These are phyloP conservation scores for Volucella bombylans DNA, from an alignment of 2,888 invertebrate species.

Conservation along the genomic window DNA sequence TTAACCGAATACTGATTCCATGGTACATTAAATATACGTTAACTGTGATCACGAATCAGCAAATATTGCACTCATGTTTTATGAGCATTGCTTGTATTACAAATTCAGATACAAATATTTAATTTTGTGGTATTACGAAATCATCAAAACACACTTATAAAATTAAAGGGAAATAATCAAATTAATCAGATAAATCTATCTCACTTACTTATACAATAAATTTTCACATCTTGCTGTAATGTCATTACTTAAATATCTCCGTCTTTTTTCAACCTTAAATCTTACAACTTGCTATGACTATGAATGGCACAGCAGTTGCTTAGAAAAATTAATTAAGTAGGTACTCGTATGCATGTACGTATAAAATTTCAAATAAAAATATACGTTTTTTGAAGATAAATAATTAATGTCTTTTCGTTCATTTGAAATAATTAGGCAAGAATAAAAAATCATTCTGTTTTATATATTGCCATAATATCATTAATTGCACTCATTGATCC, in stretches of 20 bases:
- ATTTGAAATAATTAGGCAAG: slow-evolving; percentile 44
- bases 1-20: no score
- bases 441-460: slow-evolving; percentile 32
- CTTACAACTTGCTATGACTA: slow-evolving; percentile 40
- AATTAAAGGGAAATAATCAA: no score
- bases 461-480: slow-evolving; percentile 84
- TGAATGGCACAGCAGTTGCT: slow-evolving; percentile 20
- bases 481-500: slow-evolving; percentile 88
- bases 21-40: no score
- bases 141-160: no score
- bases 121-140: no score
- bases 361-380: slow-evolving; percentile 32
- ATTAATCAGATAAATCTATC: no score
- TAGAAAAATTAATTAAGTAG: not conserved
- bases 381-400: slow-evolving; percentile 33
- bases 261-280: not conserved
- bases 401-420: slow-evolving; percentile 59
- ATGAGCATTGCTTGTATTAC: no score
- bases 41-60: no score
- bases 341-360: slow-evolving; percentile 3
- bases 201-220: no score
- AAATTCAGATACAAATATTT: no score
- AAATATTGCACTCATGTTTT: no score
- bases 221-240: not conserved
- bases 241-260: not conserved